Evolutionary conservation across 1,140 invertebrate genomes (phyloP).

Genomic region (Saxidomus purpurata): DNA sequence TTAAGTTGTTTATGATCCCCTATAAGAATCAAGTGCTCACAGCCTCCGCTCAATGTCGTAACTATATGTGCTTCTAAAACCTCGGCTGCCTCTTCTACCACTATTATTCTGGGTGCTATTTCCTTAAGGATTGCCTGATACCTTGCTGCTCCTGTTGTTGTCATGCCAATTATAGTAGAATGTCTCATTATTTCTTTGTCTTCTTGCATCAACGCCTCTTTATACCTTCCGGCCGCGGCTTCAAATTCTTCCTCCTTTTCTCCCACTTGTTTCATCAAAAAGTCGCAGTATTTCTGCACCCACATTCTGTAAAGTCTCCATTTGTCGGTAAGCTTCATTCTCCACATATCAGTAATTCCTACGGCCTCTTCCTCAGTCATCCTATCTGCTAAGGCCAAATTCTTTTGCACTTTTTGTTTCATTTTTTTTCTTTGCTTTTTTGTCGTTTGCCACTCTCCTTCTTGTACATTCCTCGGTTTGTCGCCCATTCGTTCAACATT

Average conservation of each 20-base stretch:
- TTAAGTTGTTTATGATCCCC: conserved; percentile 86
- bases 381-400: conserved; percentile 50
- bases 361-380: conserved; percentile 72
- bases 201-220: conserved; percentile 77
- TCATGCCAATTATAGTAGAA: conserved; percentile 84
- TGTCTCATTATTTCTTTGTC: conserved; percentile 82
- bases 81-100: conserved; percentile 85
- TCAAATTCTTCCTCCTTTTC: conserved; percentile 71
- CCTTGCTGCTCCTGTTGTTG: conserved; percentile 83
- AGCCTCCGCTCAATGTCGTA: conserved; percentile 88
- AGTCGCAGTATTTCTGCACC: conserved; percentile 73
- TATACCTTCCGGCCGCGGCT: conserved; percentile 63
- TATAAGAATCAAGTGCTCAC: conserved; percentile 91
- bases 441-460: conserved; percentile 24
- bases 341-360: conserved; percentile 76
- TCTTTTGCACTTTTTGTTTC: conserved; percentile 48
- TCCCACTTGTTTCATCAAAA: conserved; percentile 64
- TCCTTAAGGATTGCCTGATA: conserved; percentile 76
- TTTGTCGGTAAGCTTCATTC: conserved; percentile 75
- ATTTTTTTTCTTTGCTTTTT: conserved; percentile 64
- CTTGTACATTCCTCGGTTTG: neutral
- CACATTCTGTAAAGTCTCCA: conserved; percentile 85
- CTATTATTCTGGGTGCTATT: conserved; percentile 79
- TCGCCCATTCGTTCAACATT: conserved; percentile 58
- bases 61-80: conserved; percentile 83